A percentile compares a stretch with the other conserved stretches of the same genome.
Conservation (phyloP, 2,797 vertebrate genomes). For the Channa striata region DNA sequence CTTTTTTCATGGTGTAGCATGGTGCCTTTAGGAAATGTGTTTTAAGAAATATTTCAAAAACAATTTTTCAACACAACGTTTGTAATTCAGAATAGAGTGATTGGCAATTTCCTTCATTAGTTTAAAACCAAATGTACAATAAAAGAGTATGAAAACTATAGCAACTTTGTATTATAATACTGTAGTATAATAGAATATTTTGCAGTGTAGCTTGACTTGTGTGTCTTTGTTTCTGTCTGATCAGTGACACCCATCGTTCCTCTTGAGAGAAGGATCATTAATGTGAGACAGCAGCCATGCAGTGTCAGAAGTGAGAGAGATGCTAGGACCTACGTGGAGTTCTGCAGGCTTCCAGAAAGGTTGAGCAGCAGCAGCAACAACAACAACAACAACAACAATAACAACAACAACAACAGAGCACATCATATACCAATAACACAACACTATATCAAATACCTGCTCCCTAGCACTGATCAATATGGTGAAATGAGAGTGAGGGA, state of each 20-base stretch:
- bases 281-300: slow-evolving; percentile 68
- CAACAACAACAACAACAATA: slow-evolving; percentile 72
- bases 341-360: slow-evolving; percentile 86
- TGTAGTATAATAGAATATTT: too few relatives aligned
- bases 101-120: background rate
- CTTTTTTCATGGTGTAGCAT: slow-evolving; percentile 5
- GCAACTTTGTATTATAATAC: too few relatives aligned
- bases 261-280: slow-evolving; percentile 51
- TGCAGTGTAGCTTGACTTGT: slow-evolving; percentile 15
- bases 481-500: slow-evolving; percentile 19
- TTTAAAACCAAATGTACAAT: background rate
- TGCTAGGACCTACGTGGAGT: slow-evolving; percentile 84
- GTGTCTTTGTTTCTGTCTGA: slow-evolving; percentile 38
- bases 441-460: slow-evolving; percentile 63
- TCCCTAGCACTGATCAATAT: slow-evolving; percentile 42
- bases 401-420: slow-evolving; percentile 82
- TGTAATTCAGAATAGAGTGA: too few relatives aligned
- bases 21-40: slow-evolving; percentile 6
- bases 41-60: too few relatives aligned
- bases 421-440: slow-evolving; percentile 81
- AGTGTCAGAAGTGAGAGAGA: slow-evolving; percentile 72
- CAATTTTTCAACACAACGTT: too few relatives aligned
- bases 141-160: background rate
- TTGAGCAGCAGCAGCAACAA: slow-evolving; percentile 82
- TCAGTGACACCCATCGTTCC: slow-evolving; percentile 53